Evolutionary conservation across 2,797 vertebrate genomes (phyloP), one percentile per base, ranked within the genome.

Genomic region (Macrochelys suwanniensis): DNA sequence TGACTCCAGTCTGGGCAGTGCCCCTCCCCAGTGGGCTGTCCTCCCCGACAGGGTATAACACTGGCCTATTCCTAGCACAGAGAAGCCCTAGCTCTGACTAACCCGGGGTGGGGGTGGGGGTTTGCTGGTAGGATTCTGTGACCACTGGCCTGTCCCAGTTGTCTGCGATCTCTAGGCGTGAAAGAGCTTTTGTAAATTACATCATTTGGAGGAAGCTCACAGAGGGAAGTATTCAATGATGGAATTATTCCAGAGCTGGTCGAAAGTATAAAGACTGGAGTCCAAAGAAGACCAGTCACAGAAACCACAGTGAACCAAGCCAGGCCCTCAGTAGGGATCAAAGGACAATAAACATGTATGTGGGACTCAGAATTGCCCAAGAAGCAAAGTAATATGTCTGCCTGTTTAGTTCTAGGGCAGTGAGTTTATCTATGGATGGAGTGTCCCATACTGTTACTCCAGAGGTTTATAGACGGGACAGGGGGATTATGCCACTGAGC

Each of bases 1-100:
- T 47, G 54, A 28, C 37, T 42, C 3, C 37, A 42, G 4, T 42
- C 37, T 42, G 37, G 37, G 37, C 37, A 42, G 37, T 42, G 37
- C 37, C 37, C 37, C 37, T 42, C 37, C 37, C 37, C 37, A 42
- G 21, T 2, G 42, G 59, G 4, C 25, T 61, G 25, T 88, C 1
- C 1, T 53, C 5, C 77, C 11, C 79, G 65, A n/a, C 0, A 0
- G 37, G n/a, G 95, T 10, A 1, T 1, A 3, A 8, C 45, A 26
- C 33, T 3, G 13, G 78, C 78, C 51, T 37, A 28, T 61, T 28
- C 42, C 11, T n/a, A 12, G 6, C 16, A 19, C 21, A 11, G 9
- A 47, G 25, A 2, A 17, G 26, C 31, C 68, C 74, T 76, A 31
- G 26, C 74, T 49, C 12, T 7, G 42, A 45, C 74, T 77, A 45